These are phyloP conservation scores for Fopius arisanus DNA, from an alignment of 1,140 invertebrate genomes.

Conservation along the genomic window DNA sequence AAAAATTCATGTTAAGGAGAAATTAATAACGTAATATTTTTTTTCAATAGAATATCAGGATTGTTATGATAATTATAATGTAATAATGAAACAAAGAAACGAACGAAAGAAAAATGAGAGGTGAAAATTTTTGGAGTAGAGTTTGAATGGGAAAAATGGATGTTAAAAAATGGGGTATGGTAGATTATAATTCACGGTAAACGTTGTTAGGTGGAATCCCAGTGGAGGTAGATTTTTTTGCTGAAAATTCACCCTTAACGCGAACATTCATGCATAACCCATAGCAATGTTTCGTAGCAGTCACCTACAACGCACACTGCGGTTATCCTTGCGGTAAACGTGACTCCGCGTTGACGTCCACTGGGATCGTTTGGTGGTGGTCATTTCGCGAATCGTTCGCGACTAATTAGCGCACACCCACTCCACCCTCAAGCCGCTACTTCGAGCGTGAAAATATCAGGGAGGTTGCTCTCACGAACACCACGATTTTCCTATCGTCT, in stretches of 20 bases:
- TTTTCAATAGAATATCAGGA: no score
- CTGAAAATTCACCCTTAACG: neutral
- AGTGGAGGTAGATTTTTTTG: neutral
- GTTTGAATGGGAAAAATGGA: no score
- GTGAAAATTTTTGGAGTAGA: no score
- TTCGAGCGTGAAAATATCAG: slow-evolving; percentile 4
- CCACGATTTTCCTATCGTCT: no score
- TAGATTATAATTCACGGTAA: no score
- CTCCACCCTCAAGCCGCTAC: neutral
- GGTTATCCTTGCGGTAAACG: neutral
- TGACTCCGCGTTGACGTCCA: neutral
- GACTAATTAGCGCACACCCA: slow-evolving; percentile 19
- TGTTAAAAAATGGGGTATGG: no score
- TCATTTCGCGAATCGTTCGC: slow-evolving; percentile 21
- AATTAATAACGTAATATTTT: no score
- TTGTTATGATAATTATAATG: no score
- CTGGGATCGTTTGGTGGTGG: neutral
- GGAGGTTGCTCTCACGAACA: neutral
- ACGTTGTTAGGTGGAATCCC: no score
- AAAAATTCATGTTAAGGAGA: no score
- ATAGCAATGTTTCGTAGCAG: slow-evolving; percentile 9
- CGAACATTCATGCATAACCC: neutral
- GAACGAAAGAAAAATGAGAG: no score
- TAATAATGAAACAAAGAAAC: no score
- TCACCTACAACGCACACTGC: slow-evolving; percentile 12